Base-by-base conservation (phyloP, 1,140 invertebrate species). In the Tetramorium alpestre region DNA sequence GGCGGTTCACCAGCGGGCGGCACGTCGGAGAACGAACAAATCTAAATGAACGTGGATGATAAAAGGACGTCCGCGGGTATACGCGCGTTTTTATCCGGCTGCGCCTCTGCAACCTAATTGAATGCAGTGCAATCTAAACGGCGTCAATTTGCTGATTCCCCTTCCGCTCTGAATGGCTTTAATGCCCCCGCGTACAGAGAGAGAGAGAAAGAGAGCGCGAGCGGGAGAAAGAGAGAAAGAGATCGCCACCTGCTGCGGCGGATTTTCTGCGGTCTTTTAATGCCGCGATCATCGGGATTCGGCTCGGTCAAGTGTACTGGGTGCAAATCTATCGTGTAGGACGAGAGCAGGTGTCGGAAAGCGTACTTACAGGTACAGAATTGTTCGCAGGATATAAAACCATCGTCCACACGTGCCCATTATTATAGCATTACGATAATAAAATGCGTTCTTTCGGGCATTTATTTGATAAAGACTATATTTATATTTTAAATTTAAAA, bases 41-140 rank as follows among this genome's bases (percentile, higher is more conserved):
- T 44, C 76, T 69, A 81, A 84, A 78, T 77, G 87, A 89, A 88
- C 78, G 62, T 60, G 62, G 73, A 76, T 58, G 78, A 76, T 58
- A 77, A 70, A 72, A 80, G 82, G n/a, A 62, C 60, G 49, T 25
- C 18, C 62, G 51, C 58, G 65, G 65, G 28, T 73, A 84, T 69
- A 65, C 64, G 54, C 73, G 75, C 56, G 58, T 88, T 87, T 92
- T 90, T 81, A 84, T 82, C 62, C 85, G 38, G 25, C 41, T 73
- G 69, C 76, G 70, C 67, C 76, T 80, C 70, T 87, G 84, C 85
- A 77, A 82, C 86, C 86, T 91, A 92, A 92, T 91, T 92, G 91
- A 91, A 90, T 89, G 89, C 89, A 90, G 77, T 87, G 86, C 91
- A 86, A 92, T 91, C 91, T 92, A 91, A 92, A 92, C 88, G 89